Evolutionary conservation across 2,797 vertebrate genomes (phyloP).

Genomic region (Thalassophryne amazonica): DNA sequence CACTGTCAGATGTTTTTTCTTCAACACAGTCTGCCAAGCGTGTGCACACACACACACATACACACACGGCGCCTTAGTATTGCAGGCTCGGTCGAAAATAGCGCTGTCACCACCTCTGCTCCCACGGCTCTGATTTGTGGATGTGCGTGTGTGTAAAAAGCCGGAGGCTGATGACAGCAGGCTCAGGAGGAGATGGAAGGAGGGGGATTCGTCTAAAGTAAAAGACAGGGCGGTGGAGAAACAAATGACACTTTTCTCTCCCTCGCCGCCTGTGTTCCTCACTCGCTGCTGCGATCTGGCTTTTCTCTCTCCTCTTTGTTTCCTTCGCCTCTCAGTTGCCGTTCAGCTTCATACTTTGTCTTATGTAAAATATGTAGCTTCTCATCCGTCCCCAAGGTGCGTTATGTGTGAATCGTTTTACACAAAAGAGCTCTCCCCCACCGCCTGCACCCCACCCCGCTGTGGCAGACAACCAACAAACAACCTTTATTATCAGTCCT

Average conservation of each 20-base stretch:
- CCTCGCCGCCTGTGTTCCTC: not conserved
- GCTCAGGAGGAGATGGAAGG: slow-evolving; percentile 49
- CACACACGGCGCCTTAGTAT: not conserved
- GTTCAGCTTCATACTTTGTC: not conserved
- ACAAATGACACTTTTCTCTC: not conserved
- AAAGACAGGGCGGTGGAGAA: slow-evolving; percentile 3
- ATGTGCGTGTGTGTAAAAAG: slow-evolving; percentile 65
- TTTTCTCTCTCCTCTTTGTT: not conserved
- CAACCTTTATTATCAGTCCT: no score
- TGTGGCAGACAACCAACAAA: no score
- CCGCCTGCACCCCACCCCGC: no score
- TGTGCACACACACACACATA: not conserved
- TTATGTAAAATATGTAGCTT: no score
- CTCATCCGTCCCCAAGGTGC: no score
- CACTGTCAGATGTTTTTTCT: slow-evolving; percentile 15
- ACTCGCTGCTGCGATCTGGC: not conserved
- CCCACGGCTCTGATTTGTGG: slow-evolving; percentile 12
- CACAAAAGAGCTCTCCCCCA: no score
- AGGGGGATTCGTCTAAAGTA: slow-evolving; percentile 59
- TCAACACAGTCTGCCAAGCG: not conserved
- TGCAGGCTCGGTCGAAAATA: slow-evolving; percentile 31
- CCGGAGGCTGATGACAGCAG: slow-evolving; percentile 53
- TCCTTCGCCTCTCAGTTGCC: not conserved
- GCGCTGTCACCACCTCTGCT: slow-evolving; percentile 51
- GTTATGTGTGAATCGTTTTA: no score